Evolutionary conservation across 2,113 vertebrate genomes (phyloP).

Genomic region (Clarias gariepinus): DNA sequence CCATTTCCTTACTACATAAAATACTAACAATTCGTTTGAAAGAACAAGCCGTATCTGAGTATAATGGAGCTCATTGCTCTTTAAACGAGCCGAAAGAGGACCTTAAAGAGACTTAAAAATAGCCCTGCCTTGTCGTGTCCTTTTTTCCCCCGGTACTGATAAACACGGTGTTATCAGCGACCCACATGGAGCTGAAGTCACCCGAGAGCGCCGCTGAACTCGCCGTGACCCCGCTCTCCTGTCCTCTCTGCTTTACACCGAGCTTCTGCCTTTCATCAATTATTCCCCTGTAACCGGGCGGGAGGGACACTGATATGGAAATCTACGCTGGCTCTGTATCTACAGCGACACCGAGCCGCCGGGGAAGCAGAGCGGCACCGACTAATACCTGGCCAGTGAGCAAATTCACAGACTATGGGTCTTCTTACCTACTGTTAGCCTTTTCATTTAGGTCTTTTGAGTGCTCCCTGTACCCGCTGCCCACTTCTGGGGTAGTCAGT

Average conservation of each 20-base stretch:
- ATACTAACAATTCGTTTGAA: neutral
- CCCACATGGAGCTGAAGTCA: conserved; percentile 81
- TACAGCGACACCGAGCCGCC: conserved; percentile 65
- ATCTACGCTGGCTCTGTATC: conserved; percentile 44
- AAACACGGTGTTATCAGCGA: conserved; percentile 51
- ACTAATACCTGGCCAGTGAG: conserved; percentile 15
- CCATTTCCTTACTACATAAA: neutral
- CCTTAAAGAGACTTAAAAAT: conserved; percentile 45
- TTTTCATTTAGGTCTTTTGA: conserved; percentile 11
- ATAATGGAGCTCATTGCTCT: neutral
- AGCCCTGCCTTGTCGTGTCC: conserved; percentile 41
- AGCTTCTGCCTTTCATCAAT: conserved; percentile 86
- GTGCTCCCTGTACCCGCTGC: neutral
- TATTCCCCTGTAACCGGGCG: conserved; percentile 84
- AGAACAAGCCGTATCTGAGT: neutral
- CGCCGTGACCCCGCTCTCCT: conserved; percentile 83
- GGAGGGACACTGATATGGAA: conserved; percentile 79
- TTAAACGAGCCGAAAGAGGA: conserved; percentile 27
- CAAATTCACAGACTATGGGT: neutral
- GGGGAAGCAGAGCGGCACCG: conserved; percentile 49
- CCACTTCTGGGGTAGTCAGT: neutral
- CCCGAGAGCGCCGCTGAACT: conserved; percentile 91
- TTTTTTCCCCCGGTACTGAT: conserved; percentile 42
- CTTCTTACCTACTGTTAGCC: conserved; percentile 19
- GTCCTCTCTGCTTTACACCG: conserved; percentile 65